Conservation (phyloP, 2,888 invertebrate genomes). For the Phymatocera aterrima region DNA sequence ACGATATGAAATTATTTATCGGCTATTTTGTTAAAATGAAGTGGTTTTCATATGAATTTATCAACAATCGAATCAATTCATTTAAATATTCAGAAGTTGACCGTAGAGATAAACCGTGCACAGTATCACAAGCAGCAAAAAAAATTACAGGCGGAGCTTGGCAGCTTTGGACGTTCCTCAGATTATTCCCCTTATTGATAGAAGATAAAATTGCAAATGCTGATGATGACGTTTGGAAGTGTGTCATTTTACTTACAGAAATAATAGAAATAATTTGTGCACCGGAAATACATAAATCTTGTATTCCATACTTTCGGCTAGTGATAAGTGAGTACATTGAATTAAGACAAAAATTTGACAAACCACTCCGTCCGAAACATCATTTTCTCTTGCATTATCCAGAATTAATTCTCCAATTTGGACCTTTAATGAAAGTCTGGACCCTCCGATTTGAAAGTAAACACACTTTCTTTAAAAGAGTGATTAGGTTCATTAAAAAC, state of each 20-base stretch:
- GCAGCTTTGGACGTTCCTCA: not conserved
- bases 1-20: conserved; percentile 56
- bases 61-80: conserved; percentile 37
- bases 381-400: conserved; percentile 46
- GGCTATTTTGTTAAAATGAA: conserved; percentile 51
- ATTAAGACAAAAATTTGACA: not conserved
- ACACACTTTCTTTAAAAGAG: conserved; percentile 39
- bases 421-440: conserved; percentile 44
- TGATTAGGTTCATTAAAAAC: conserved; percentile 24
- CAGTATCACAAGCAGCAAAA: not conserved
- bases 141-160: conserved; percentile 12
- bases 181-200: not conserved
- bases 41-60: conserved; percentile 44
- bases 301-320: not conserved
- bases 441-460: conserved; percentile 45
- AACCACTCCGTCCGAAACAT: conserved; percentile 46
- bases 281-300: too few species aligned
- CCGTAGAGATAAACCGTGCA: conserved; percentile 45
- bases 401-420: conserved; percentile 30
- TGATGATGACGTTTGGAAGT: too few species aligned
- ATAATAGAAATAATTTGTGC: too few species aligned
- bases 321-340: conserved; percentile 27
- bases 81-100: conserved; percentile 43
- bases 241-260: too few species aligned
- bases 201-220: too few species aligned